A percentile compares a stretch with the other conserved stretches of the same genome.
Evolutionary conservation across 2,888 invertebrate species (phyloP).

Genomic region (Teleogryllus oceanicus): DNA sequence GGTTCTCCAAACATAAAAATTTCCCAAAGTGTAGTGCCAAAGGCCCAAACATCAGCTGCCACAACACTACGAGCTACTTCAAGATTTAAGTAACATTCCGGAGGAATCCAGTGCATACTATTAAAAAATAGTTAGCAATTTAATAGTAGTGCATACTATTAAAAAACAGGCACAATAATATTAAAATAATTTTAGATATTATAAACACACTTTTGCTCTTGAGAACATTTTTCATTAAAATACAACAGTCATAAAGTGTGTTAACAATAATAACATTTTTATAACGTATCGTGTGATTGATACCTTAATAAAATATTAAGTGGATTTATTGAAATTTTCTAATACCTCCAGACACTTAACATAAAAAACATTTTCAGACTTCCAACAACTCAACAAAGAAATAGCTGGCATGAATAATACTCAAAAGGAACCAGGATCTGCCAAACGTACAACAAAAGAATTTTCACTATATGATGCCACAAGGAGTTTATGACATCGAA

Average conservation of each 20-base stretch:
- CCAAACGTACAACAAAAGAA: constrained; percentile 71
- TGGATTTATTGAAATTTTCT: too few species aligned
- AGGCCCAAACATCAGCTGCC: constrained; percentile 85
- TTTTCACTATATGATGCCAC: constrained; percentile 70
- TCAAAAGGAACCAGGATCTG: constrained; percentile 75
- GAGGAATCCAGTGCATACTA: constrained; percentile 87
- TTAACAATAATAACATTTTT: too few species aligned
- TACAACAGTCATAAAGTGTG: too few species aligned
- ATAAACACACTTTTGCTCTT: too few species aligned
- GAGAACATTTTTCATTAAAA: too few species aligned
- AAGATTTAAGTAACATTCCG: constrained; percentile 71
- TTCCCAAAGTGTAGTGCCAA: constrained; percentile 89
- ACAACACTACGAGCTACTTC: constrained; percentile 63
- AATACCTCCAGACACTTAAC: too few species aligned
- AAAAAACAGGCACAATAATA: constrained; percentile 18
- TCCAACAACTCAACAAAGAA: too few species aligned
- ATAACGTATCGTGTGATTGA: too few species aligned
- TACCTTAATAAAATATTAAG: too few species aligned
- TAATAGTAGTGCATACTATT: constrained; percentile 80
- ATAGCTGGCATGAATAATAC: constrained; percentile 41
- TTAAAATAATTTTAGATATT: too few species aligned
- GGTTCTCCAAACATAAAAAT: constrained; percentile 74
- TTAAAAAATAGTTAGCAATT: constrained; percentile 32
- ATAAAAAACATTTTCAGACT: too few species aligned
- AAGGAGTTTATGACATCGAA: constrained; percentile 76